A percentile compares a stretch with the other conserved stretches of the same genome.
phyloP scores from a whole-genome alignment of 1,140 invertebrate genomes.

The Calosoma granatense region DNA sequence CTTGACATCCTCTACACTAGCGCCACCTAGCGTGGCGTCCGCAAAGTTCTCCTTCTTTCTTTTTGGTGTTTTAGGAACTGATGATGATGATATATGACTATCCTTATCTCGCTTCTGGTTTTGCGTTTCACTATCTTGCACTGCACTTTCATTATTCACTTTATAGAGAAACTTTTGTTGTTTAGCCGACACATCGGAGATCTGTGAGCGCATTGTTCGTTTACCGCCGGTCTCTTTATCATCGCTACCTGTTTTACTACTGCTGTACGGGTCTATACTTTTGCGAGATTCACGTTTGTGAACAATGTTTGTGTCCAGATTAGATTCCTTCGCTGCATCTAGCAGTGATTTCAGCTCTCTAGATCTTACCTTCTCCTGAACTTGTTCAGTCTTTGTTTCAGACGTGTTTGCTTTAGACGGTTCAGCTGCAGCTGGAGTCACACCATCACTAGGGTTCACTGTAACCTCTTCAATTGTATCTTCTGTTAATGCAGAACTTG shows the following conservation, averaged over 20 bases:
- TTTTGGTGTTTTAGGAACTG: background rate
- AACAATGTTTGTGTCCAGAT: conserved; percentile 28
- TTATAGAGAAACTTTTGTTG: conserved; percentile 42
- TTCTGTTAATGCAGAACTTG: background rate
- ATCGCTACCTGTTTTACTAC: background rate
- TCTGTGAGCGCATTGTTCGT: conserved; percentile 41
- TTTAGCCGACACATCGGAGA: conserved; percentile 46
- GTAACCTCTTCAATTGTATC: too few species aligned
- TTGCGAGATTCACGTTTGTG: conserved; percentile 24
- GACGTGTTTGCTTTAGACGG: background rate
- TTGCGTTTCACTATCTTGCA: background rate
- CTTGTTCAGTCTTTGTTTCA: background rate
- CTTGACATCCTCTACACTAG: conserved; percentile 23
- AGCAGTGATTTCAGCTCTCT: conserved; percentile 28
- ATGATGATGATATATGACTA: too few species aligned
- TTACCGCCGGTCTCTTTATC: background rate
- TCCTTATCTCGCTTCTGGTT: conserved; percentile 5
- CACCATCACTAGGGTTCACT: too few species aligned
- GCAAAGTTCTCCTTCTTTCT: conserved; percentile 7
- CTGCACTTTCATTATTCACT: conserved; percentile 25
- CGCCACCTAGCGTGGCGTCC: conserved; percentile 18
- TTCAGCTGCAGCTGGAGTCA: too few species aligned
- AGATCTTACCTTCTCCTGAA: conserved; percentile 4
- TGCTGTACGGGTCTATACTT: background rate
- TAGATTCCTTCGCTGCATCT: conserved; percentile 30